These are phyloP conservation scores for Sorex maritimensis DNA, from an alignment of 2,797 vertebrate genomes.

Conservation along the genomic window DNA sequence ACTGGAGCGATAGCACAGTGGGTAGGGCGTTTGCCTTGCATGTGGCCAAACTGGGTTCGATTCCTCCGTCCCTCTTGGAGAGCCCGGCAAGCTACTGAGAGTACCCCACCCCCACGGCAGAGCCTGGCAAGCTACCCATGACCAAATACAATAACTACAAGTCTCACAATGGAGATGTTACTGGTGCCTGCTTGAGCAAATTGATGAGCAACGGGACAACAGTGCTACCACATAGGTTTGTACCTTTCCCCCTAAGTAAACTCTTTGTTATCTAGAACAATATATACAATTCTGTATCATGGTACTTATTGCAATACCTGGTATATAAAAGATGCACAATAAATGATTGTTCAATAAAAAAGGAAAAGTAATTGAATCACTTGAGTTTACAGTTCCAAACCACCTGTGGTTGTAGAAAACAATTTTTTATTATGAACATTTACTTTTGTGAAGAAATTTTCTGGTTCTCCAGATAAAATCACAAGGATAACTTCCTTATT, in stretches of 20 bases:
- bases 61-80: too few relatives aligned
- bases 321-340: not conserved
- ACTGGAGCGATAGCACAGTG: too few relatives aligned
- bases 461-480: not conserved
- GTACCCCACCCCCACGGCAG: too few relatives aligned
- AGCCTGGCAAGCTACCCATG: too few relatives aligned
- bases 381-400: not conserved
- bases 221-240: too few relatives aligned
- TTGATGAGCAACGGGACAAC: too few relatives aligned
- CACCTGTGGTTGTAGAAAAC: constrained; percentile 6
- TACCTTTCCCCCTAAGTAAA: not conserved
- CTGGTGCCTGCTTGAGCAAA: too few relatives aligned
- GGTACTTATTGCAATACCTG: not conserved
- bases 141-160: too few relatives aligned
- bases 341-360: not conserved
- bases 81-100: too few relatives aligned
- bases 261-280: not conserved
- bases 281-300: not conserved
- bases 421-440: not conserved
- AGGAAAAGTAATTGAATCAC: not conserved
- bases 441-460: constrained; percentile 22
- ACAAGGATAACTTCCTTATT: not conserved
- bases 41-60: too few relatives aligned
- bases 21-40: too few relatives aligned
- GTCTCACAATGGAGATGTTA: too few relatives aligned